Evolutionary conservation across 2,113 vertebrate genomes (phyloP), one percentile per base, ranked within the genome.

Genomic region (Pandion haliaetus): DNA sequence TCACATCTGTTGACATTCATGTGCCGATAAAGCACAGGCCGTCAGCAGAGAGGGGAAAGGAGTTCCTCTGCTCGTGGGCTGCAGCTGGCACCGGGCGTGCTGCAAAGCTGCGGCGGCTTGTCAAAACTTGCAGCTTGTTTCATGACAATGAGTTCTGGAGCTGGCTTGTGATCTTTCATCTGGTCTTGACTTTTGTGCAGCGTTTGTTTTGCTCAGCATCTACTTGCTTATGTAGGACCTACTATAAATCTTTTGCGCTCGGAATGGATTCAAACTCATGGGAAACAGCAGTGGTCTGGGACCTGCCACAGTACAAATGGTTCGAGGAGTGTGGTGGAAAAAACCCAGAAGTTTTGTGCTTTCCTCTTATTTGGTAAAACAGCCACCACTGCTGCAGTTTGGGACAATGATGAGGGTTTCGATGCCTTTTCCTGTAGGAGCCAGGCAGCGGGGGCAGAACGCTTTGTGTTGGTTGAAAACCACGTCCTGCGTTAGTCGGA

Each of bases 391-490:
- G 40, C 23, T n/a, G 67, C 42, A 17, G 17, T 17, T 14, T 50
- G 55, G 74, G n/a, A 17, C 23, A 18, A 0, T 7, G 52, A 1
- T 17, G 21, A 24, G 25, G 38, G 1, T 11, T 34, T 42, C n/a
- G 50, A 11, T 66, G 34, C 17, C n/a, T 52, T 55, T 59, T 57
- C 34, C 50, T 66, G 69, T 54, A 55, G 36, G 11, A 77, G 40
- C 20, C 34, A 16, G 47, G 12, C 80, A 71, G 26, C 3, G 1
- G 69, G 36, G n/a, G n/a, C 61, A 62, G 47, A 52, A 14, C 2
- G 1, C 32, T 17, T 18, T 25, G 18, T 17, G 63, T 9, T 55
- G n/a, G 16, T 24, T 62, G 36, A 12, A 83, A 73, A 40, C 28
- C 58, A 4, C 5, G n/a, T n/a, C 59, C 61, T 87, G 24, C 7